phyloP scores from a whole-genome alignment of 2,113 vertebrate genomes.

The Colossoma macropomum region DNA sequence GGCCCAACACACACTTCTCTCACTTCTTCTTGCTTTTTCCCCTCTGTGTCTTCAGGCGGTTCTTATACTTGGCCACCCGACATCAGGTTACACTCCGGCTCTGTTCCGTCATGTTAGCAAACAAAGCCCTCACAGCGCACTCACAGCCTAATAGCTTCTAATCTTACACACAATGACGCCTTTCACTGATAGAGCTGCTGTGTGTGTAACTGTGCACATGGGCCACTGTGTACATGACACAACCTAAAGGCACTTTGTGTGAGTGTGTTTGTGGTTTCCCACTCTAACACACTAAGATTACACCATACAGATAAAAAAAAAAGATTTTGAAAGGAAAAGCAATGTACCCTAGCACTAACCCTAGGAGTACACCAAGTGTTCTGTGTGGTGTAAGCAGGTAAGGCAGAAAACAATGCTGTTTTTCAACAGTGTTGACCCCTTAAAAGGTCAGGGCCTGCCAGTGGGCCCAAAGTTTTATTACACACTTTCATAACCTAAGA shows the following conservation, averaged over 20 bases:
- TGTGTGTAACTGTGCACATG: constrained; percentile 5
- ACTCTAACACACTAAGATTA: background rate
- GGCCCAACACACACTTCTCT: background rate
- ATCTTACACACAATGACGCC: constrained; percentile 77
- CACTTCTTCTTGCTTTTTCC: constrained; percentile 50
- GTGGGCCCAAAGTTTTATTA: too few relatives aligned
- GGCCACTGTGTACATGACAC: background rate
- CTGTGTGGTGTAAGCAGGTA: too few relatives aligned
- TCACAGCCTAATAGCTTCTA: constrained; percentile 77
- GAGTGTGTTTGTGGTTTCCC: constrained; percentile 1
- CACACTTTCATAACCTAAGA: too few relatives aligned
- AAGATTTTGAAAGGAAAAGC: background rate
- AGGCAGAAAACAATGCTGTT: too few relatives aligned
- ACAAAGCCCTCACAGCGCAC: constrained; percentile 80
- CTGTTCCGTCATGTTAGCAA: constrained; percentile 81
- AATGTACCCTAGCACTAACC: too few relatives aligned
- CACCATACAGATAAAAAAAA: background rate
- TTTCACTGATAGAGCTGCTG: constrained; percentile 67
- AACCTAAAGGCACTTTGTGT: background rate
- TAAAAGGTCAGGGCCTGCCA: too few relatives aligned
- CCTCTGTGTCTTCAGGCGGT: constrained; percentile 33
- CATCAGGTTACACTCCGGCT: constrained; percentile 78
- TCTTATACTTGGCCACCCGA: constrained; percentile 59
- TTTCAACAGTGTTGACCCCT: too few relatives aligned
- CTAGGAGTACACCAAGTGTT: too few relatives aligned